Evolutionary conservation across 2,113 vertebrate species (phyloP).

Genomic region (Mesitornis unicolor): DNA sequence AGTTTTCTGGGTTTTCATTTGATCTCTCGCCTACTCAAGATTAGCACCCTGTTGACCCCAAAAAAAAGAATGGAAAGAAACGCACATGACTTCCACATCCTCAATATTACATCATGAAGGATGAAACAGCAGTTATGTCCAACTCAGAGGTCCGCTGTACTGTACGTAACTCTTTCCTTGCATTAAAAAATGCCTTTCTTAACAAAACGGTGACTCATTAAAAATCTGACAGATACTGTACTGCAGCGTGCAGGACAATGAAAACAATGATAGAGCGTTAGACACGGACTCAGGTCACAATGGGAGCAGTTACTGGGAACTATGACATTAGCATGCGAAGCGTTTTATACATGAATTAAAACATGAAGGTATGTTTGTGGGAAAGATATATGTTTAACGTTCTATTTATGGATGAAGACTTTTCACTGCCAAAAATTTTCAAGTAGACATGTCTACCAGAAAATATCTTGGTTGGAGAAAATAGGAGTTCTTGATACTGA

Average conservation of each 20-base stretch:
- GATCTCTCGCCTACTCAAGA: constrained; percentile 31
- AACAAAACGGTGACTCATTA: constrained; percentile 33
- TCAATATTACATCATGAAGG: constrained; percentile 18
- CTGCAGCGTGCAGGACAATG: not conserved
- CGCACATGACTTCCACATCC: constrained; percentile 50
- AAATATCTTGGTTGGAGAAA: not conserved
- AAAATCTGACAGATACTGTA: not conserved
- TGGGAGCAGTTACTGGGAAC: not conserved
- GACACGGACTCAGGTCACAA: not conserved
- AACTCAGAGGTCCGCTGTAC: not conserved
- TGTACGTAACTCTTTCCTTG: not conserved
- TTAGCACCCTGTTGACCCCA: not conserved
- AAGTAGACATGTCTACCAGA: not conserved
- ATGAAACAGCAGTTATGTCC: constrained; percentile 12
- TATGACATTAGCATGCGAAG: not conserved
- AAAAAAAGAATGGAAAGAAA: not conserved
- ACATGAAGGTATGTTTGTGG: not conserved
- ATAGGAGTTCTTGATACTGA: not conserved
- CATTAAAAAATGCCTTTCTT: constrained; percentile 20
- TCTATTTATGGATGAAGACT: not conserved
- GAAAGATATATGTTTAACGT: not conserved
- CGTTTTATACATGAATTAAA: not conserved
- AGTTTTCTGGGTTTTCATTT: not conserved
- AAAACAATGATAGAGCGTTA: not conserved
- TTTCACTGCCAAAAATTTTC: not conserved